phyloP scores from a whole-genome alignment of 2,113 vertebrate species.

The Nesogale talazaci region DNA sequence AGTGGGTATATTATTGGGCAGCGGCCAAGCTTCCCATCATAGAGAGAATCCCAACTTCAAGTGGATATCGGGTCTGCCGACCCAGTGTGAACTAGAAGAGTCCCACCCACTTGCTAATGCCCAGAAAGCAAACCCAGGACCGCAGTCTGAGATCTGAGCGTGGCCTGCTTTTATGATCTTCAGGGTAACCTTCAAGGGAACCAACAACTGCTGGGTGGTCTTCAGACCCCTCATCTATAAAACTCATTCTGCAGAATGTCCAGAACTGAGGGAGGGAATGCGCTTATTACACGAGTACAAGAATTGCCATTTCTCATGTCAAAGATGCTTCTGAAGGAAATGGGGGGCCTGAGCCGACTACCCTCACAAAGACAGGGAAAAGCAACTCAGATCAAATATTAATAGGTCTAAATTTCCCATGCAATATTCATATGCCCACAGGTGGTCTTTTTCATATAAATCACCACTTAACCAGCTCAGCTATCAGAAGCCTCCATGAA shows the following conservation, averaged over 20 bases:
- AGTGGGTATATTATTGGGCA: too few relatives aligned
- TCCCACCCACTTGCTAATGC: too few relatives aligned
- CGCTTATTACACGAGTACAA: not conserved
- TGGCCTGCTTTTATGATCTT: not conserved
- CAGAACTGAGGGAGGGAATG: not conserved
- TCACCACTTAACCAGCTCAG: constrained; percentile 39
- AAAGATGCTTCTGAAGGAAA: not conserved
- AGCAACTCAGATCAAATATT: constrained; percentile 67
- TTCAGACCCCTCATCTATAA: constrained; percentile 5
- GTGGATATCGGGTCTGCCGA: too few relatives aligned
- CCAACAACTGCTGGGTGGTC: not conserved
- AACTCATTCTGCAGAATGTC: not conserved
- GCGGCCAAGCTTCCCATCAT: too few relatives aligned
- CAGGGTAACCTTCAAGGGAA: not conserved
- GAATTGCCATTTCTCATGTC: not conserved
- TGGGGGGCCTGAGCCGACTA: not conserved
- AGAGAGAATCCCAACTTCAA: too few relatives aligned
- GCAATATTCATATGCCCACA: constrained; percentile 60
- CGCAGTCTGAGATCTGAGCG: not conserved
- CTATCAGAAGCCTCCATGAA: constrained; percentile 55
- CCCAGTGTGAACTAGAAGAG: too few relatives aligned
- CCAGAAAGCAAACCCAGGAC: not conserved
- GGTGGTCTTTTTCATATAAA: constrained; percentile 59
- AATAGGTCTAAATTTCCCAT: constrained; percentile 63
- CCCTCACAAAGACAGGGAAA: constrained; percentile 2